Base-by-base conservation (phyloP, 2,888 invertebrate species). In the Eurois occulta region DNA sequence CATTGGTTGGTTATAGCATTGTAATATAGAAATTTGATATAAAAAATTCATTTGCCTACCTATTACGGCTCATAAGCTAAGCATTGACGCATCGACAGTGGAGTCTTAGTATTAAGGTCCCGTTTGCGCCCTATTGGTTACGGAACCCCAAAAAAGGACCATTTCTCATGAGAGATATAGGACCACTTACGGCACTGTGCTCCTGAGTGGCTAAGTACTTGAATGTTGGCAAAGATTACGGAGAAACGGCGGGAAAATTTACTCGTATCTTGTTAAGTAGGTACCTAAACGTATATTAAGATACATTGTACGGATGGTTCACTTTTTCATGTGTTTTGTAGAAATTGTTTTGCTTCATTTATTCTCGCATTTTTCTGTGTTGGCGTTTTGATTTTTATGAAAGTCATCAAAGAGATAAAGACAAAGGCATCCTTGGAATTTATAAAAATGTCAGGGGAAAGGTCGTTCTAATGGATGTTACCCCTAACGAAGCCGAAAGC, bases 161-260 rank as follows among this genome's bases (percentile, higher is more conserved):
- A 60, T 86, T 72, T n/a, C 28, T 83, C 77, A 67, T 43, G 35
- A 52, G 71, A 65, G 28, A 70, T 81, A 70, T 55, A 43, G 43
- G 43, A 67, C 72, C 72, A 82, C 70, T 82, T 82, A 81, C n/a
- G 11, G 32, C 10, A 71, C 62, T 8, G 41, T 72, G 52, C 38
- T 72, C 35, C 55, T 72, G 66, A 85, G 72, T 76, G 69, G 60
- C 35, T 16, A 5, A 48, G 48, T 60, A 80, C 46, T 83, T 67
- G 35, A 55, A 70, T 66, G 55, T 78, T 86, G 62, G 72, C 35
- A 58, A 67, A 6, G 24, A 16, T 78, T 32, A 65, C 13, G 38
- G 43, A 21, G 75, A 86, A 74, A 64, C 28, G 16, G 4, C n/a
- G 35, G 16, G 55, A 68, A 65, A 69, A 66, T 64, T 48, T 43